Evolutionary conservation across 2,888 invertebrate species (phyloP).

Genomic region (Rotaria magnacalcarata): DNA sequence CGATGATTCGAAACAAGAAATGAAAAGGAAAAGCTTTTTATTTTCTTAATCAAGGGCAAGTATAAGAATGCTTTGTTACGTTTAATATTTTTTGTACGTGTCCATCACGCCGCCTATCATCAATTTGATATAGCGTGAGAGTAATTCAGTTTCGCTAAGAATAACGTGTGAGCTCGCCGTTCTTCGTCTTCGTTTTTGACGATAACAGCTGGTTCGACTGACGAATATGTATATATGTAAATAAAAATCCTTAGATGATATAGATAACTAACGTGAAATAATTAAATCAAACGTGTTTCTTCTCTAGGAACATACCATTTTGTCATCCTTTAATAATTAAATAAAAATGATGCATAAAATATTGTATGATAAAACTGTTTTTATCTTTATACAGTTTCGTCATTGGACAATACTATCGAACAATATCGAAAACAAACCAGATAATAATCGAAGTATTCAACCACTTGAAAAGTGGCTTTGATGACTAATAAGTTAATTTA

Average conservation of each 20-base stretch:
- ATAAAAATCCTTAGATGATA: neutral
- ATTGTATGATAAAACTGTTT: too few relatives aligned
- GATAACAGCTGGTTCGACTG: neutral
- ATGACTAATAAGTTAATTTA: neutral
- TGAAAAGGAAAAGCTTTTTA: neutral
- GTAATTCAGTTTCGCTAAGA: neutral
- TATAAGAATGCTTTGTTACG: neutral
- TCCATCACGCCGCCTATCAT: neutral
- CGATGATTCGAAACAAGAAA: neutral
- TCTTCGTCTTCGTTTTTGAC: neutral
- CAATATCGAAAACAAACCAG: neutral
- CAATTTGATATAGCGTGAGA: neutral
- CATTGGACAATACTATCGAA: too few relatives aligned
- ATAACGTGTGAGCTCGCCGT: neutral
- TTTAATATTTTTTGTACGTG: neutral
- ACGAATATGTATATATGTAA: neutral
- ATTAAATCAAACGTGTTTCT: too few relatives aligned
- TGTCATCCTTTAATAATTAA: too few relatives aligned
- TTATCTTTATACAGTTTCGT: too few relatives aligned
- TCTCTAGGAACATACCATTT: too few relatives aligned
- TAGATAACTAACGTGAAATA: neutral
- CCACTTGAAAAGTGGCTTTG: neutral
- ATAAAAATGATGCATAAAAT: too few relatives aligned
- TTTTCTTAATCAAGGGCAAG: too few relatives aligned
- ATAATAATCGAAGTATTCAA: neutral